Conservation (phyloP, 2,888 invertebrate species). For the Nysson spinosus region DNA sequence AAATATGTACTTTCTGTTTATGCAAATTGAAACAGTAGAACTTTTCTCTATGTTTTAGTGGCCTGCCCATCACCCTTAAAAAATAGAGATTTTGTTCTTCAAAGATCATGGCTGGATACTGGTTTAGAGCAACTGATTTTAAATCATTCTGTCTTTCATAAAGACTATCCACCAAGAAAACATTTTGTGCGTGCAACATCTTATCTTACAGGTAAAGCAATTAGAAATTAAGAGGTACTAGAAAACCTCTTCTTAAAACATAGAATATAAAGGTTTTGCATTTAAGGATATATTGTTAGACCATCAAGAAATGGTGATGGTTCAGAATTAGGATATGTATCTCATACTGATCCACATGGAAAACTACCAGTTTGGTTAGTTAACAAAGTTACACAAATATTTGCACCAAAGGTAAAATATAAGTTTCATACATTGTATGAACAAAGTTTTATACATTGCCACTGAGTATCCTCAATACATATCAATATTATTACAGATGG, state of each 20-base stretch:
- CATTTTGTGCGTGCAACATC: constrained; percentile 86
- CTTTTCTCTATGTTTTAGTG: constrained; percentile 80
- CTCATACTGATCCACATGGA: constrained; percentile 93
- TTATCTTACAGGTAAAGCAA: constrained; percentile 80
- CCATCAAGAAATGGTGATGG: constrained; percentile 80
- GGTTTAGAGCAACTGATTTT: constrained; percentile 91
- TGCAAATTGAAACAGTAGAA: not conserved
- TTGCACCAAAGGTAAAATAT: constrained; percentile 86
- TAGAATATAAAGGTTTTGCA: constrained; percentile 2
- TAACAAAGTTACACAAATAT: constrained; percentile 90
- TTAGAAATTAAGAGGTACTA: not conserved
- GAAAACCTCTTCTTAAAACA: too few species aligned
- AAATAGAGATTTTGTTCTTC: constrained; percentile 94
- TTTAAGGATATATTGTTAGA: constrained; percentile 82
- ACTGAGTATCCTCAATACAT: too few species aligned
- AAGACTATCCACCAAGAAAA: constrained; percentile 89
- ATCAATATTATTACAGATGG: constrained; percentile 78
- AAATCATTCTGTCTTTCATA: constrained; percentile 94
- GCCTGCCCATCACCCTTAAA: constrained; percentile 91
- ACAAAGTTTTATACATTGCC: too few species aligned
- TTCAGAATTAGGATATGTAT: constrained; percentile 91
- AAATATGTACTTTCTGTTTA: not conserved
- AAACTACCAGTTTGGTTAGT: constrained; percentile 93
- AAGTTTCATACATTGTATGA: not conserved
- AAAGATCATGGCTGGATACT: constrained; percentile 94